Percentiles rank a stretch among this genome's conserved stretches.
phyloP scores from a whole-genome alignment of 2,888 invertebrate species.

The Elegia similella region DNA sequence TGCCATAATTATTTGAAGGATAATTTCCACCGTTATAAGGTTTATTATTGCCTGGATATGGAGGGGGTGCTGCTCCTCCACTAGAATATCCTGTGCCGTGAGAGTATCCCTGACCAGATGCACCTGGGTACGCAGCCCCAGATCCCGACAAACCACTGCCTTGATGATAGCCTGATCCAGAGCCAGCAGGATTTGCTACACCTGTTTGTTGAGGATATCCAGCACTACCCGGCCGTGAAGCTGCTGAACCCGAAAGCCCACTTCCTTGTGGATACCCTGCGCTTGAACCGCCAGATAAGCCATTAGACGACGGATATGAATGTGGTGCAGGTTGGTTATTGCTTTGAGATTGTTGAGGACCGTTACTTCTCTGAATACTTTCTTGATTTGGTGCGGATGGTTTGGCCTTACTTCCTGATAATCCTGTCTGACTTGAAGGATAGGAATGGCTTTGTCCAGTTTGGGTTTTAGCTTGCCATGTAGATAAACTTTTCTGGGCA shows the following conservation, averaged over 20 bases:
- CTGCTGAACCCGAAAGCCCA: conserved; percentile 30
- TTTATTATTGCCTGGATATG: conserved; percentile 42
- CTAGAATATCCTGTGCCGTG: conserved; percentile 23
- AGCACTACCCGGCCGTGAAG: conserved; percentile 12
- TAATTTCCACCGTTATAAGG: conserved; percentile 37
- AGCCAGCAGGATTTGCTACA: not conserved
- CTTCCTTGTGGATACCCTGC: conserved; percentile 43
- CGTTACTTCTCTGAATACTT: conserved; percentile 56
- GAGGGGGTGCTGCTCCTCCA: conserved; percentile 44
- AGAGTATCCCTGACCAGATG: not conserved
- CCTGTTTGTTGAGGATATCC: conserved; percentile 42
- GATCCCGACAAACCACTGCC: conserved; percentile 21
- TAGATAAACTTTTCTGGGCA: conserved; percentile 47
- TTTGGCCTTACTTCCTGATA: conserved; percentile 56
- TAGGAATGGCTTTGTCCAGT: conserved; percentile 57
- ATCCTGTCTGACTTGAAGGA: conserved; percentile 62
- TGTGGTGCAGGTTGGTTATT: conserved; percentile 49
- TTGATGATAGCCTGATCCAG: conserved; percentile 22
- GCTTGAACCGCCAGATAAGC: conserved; percentile 56
- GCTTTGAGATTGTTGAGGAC: conserved; percentile 38
- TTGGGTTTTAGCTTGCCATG: conserved; percentile 46
- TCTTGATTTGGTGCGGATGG: conserved; percentile 54
- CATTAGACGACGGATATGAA: conserved; percentile 61
- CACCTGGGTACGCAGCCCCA: conserved; percentile 3
- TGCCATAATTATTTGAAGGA: conserved; percentile 43